Evolutionary conservation across 1,140 invertebrate species (phyloP), one percentile per base, ranked within the genome.

Genomic region (Stenopsyche tienmushanensis): DNA sequence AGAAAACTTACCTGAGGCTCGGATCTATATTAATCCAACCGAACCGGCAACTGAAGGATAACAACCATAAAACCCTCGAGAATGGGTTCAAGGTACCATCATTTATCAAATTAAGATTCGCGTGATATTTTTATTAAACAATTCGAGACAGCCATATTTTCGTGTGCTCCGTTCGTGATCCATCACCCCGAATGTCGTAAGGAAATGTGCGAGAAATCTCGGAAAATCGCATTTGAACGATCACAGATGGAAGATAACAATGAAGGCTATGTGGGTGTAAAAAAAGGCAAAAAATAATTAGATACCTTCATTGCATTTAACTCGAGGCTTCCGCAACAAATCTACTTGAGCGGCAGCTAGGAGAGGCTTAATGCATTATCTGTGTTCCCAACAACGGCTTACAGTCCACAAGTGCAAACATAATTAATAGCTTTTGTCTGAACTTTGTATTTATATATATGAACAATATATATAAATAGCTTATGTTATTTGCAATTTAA

Each of bases 291-390:
- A n/a, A n/a, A n/a, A n/a, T n/a, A n/a, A n/a, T n/a, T n/a, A n/a
- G n/a, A n/a, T n/a, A n/a, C n/a, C n/a, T n/a, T 18, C 52, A 54
- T 24, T 54, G 52, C 52, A 54, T 54, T 54, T 25, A 54, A 54
- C 5, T 29, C 10, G 25, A 39, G 17, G 53, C 23, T 39, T 57
- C 29, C 25, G 26, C 9, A 53, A 53, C 50, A 23, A 7, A 53
- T 23, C 50, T 26, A 26, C 10, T n/a, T 25, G 18, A 20, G 29
- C 26, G 25, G 17, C 53, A 57, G 34, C 23, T 23, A 20, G 34
- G 39, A 60, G 57, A 60, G 57, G 57, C 29, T 60, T 60, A 60
- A 60, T 60, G 57, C 57, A 60, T 44, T 60, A 47, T 60, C 57
- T 60, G 44, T 60, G 57, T 60, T 47, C 23, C 29, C 2, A n/a